Evolutionary conservation across 2,113 vertebrate species (phyloP).

Genomic region (Gavialis gangeticus): DNA sequence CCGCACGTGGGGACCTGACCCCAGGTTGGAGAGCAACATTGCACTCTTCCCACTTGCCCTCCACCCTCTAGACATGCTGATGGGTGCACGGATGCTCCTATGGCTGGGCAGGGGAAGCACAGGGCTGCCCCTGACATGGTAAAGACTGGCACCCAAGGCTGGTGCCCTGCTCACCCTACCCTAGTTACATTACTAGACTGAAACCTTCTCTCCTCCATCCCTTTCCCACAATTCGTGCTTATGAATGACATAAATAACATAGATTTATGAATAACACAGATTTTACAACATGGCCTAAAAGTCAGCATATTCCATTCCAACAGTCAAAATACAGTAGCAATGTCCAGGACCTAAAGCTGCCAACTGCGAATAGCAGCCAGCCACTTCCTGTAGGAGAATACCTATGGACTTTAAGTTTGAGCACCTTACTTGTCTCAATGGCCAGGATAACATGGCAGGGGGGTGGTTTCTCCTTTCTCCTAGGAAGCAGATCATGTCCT

Average conservation of each 20-base stretch:
- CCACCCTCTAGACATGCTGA: too few relatives aligned
- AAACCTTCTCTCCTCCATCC: neutral
- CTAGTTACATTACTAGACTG: neutral
- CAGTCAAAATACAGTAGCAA: neutral
- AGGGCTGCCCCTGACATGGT: too few relatives aligned
- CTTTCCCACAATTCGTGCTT: neutral
- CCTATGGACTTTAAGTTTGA: neutral
- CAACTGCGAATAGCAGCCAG: neutral
- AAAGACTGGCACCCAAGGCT: too few relatives aligned
- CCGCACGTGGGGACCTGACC: too few relatives aligned
- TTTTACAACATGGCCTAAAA: neutral
- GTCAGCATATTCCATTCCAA: neutral
- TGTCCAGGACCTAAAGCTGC: neutral
- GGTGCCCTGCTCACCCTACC: too few relatives aligned
- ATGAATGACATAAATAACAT: neutral
- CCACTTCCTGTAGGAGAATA: neutral
- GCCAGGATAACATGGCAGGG: neutral
- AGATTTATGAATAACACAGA: neutral
- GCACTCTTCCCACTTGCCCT: too few relatives aligned
- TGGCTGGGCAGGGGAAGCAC: too few relatives aligned
- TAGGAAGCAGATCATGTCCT: neutral
- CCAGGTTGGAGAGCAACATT: too few relatives aligned
- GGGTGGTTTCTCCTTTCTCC: neutral
- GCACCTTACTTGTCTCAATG: neutral
- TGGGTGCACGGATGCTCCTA: too few relatives aligned